phyloP scores from a whole-genome alignment of 1,140 invertebrate species.

The Drosophila carrolli region DNA sequence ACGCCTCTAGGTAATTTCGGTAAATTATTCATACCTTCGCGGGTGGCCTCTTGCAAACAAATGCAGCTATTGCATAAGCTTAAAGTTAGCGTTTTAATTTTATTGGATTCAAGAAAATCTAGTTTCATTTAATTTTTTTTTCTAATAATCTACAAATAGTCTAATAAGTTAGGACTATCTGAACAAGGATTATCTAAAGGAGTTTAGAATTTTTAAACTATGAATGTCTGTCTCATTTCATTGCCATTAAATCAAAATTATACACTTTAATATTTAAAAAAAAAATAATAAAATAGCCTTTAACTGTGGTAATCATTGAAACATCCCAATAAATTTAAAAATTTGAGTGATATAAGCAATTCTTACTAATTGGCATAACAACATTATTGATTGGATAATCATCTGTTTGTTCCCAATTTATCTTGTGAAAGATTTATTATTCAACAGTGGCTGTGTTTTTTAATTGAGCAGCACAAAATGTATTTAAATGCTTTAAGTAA shows the following conservation, averaged over 20 bases:
- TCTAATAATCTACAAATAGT: background rate
- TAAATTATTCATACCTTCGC: slow-evolving; percentile 43
- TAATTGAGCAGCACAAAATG: background rate
- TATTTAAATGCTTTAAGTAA: background rate
- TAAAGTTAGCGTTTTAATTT: background rate
- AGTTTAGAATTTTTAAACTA: too few relatives aligned
- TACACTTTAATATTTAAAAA: too few relatives aligned
- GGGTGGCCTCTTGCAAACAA: slow-evolving; percentile 1
- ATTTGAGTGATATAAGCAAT: background rate
- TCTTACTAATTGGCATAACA: background rate
- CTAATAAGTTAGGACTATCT: too few relatives aligned
- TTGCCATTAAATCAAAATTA: too few relatives aligned
- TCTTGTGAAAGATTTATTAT: background rate
- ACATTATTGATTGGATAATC: background rate
- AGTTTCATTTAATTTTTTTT: background rate
- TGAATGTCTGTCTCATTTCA: too few relatives aligned
- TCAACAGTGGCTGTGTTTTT: background rate
- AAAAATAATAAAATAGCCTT: too few relatives aligned
- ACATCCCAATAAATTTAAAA: too few relatives aligned
- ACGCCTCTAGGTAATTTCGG: slow-evolving; percentile 14
- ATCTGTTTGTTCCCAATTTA: background rate
- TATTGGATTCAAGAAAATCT: background rate
- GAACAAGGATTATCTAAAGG: too few relatives aligned
- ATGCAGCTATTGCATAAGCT: slow-evolving; percentile 27
- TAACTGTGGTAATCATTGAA: too few relatives aligned